Evolutionary conservation across 2,113 vertebrate species (phyloP), one percentile per base, ranked within the genome.

Genomic region (Cebidichthys violaceus): DNA sequence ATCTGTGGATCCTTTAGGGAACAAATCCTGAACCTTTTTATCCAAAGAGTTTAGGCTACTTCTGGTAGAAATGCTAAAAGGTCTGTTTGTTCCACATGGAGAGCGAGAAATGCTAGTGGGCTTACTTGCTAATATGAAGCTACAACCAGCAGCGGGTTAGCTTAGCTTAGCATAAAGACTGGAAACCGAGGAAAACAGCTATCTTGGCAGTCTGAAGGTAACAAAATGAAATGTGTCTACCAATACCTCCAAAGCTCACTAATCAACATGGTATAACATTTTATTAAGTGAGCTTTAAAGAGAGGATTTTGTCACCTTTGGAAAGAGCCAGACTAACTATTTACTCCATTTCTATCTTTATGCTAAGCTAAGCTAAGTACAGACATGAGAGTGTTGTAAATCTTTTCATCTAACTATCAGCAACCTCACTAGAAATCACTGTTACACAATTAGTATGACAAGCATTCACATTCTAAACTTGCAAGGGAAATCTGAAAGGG

Each of bases 31-130:
- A 72, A 82, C 59, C 17, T 66, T 59, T 87, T 87, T 47, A 57
- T 65, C 84, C 59, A 79, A 68, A 81, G 77, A 4, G 1, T 68
- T 79, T 74, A 68, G 84, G 68, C 67, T 52, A 15, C 77, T 83
- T 76, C 45, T 52, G 27, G 39, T 61, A 68, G 24, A 80, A 78
- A 69, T 66, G n/a, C 24, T 65, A 43, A 64, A 65, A 62, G 24
- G 24, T 83, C 55, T 64, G 65, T 71, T 70, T 79, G 37, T 35
- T 69, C 14, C 39, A 9, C 9, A 33, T 35, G 29, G 24, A 59
- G 13, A 50, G 15, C 24, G 14, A 64, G 14, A 66, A 27, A n/a
- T n/a, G n/a, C n/a, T n/a, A n/a, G n/a, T n/a, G n/a, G n/a, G n/a
- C n/a, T 52, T 35, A 14, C 57, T 55, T 39, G 18, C 31, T 39